phyloP scores from a whole-genome alignment of 2,113 vertebrate species.

The Steatornis caripensis region DNA sequence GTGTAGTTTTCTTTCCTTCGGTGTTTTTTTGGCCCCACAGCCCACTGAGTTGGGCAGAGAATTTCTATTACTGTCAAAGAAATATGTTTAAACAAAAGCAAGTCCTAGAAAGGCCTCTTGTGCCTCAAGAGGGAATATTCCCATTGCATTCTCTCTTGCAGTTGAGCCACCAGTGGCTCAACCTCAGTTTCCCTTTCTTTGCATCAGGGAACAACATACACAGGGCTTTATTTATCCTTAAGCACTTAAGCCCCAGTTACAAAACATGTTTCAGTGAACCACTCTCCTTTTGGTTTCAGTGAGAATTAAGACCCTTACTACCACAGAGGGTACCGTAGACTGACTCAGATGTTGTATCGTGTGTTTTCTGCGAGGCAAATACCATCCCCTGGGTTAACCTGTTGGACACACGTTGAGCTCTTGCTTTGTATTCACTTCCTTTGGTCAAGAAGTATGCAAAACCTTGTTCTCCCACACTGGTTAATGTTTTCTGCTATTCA shows the following conservation, averaged over 20 bases:
- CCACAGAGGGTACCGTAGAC: background rate
- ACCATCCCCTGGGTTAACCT: background rate
- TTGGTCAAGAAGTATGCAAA: slow-evolving; percentile 34
- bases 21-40: background rate
- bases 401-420: background rate
- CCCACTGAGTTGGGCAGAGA: background rate
- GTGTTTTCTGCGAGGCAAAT: background rate
- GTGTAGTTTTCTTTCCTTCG: background rate
- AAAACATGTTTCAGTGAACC: background rate
- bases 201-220: background rate
- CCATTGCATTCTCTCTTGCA: background rate
- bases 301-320: background rate
- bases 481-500: slow-evolving; percentile 15
- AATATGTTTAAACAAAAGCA: background rate
- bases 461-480: background rate
- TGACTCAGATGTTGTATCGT: accelerated
- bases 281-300: background rate
- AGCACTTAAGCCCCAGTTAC: background rate
- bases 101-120: background rate
- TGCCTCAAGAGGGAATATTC: background rate
- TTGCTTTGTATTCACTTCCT: background rate
- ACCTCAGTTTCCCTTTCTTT: background rate
- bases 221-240: background rate
- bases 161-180: background rate
- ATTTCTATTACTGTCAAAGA: background rate